Conservation (phyloP, 2,888 invertebrate genomes). For the Agonopterix arenella region DNA sequence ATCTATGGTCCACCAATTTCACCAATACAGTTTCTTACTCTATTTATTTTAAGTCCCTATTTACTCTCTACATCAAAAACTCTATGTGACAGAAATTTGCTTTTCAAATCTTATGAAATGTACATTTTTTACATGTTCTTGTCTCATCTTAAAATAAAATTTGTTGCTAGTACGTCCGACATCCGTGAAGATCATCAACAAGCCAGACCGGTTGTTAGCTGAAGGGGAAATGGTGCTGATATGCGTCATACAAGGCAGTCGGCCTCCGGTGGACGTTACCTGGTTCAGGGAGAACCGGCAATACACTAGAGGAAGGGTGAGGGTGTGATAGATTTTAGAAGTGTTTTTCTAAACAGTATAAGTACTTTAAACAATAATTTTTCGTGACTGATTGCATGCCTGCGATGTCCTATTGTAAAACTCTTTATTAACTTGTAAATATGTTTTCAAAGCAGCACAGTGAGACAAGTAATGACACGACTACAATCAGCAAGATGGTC, state of each 20-base stretch:
- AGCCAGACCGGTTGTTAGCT: constrained; percentile 86
- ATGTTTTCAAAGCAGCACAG: constrained; percentile 61
- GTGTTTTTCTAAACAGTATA: too few relatives aligned
- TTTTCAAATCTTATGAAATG: too few relatives aligned
- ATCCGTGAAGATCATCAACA: constrained; percentile 84
- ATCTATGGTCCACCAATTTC: too few relatives aligned
- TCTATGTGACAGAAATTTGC: too few relatives aligned
- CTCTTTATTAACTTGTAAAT: too few relatives aligned
- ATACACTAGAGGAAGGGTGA: constrained; percentile 86
- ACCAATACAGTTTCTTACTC: too few relatives aligned
- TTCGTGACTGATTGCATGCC: too few relatives aligned
- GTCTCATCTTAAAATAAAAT: not conserved
- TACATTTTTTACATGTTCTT: too few relatives aligned
- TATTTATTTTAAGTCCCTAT: too few relatives aligned
- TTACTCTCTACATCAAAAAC: too few relatives aligned
- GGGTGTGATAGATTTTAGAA: not conserved
- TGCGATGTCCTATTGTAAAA: too few relatives aligned
- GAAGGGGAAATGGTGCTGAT: constrained; percentile 85
- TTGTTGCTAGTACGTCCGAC: constrained; percentile 83
- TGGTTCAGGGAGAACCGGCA: constrained; percentile 89
- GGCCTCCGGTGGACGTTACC: constrained; percentile 88
- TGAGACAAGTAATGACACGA: constrained; percentile 79
- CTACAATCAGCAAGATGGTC: constrained; percentile 83
- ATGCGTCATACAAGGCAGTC: constrained; percentile 90
- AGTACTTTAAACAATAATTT: not conserved